Evolutionary conservation across 2,113 vertebrate genomes (phyloP).

Genomic region (Tonatia bakeri): DNA sequence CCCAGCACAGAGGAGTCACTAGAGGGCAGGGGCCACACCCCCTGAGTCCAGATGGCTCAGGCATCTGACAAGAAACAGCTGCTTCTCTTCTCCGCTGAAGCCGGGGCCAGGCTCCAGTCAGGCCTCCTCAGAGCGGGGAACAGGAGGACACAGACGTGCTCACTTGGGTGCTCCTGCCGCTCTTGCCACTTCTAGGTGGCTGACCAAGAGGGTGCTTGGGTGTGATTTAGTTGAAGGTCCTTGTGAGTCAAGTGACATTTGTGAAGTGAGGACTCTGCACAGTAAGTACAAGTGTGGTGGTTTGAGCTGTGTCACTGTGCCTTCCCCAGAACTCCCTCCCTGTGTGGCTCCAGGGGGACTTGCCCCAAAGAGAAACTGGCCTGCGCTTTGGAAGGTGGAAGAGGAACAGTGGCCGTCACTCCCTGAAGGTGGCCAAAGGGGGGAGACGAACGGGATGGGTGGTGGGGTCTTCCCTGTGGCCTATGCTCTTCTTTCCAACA

Average conservation of each 20-base stretch:
- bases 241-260: background rate
- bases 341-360: background rate
- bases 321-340: background rate
- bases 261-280: background rate
- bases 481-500: too few relatives aligned
- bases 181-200: background rate
- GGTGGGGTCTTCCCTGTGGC: background rate
- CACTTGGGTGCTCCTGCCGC: background rate
- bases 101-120: background rate
- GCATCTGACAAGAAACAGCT: background rate
- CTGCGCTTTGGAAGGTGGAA: background rate
- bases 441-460: accelerated
- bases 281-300: background rate
- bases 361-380: background rate
- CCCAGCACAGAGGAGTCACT: background rate
- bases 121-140: background rate
- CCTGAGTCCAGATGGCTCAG: too few relatives aligned
- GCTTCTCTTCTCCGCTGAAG: background rate
- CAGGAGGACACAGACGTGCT: background rate
- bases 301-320: background rate
- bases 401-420: background rate
- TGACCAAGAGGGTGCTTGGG: background rate
- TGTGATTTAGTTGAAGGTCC: background rate
- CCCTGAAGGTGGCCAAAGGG: background rate
- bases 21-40: background rate